Conservation (phyloP, 2,113 vertebrate genomes). For the Pholis gunnellus region DNA sequence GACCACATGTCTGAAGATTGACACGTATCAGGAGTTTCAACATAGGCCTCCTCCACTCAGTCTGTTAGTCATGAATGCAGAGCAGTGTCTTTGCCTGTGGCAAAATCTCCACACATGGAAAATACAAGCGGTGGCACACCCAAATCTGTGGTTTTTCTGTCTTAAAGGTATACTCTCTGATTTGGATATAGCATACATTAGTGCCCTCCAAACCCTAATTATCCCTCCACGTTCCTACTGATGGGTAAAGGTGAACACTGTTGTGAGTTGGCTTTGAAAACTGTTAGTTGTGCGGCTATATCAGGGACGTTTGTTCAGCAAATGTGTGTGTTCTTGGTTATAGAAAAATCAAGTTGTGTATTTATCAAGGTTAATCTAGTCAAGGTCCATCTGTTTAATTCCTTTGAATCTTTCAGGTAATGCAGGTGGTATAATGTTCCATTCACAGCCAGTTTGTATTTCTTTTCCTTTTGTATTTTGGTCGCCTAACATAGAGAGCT, state of each 20-base stretch:
- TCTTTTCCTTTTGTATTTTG: not conserved
- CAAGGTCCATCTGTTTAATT: not conserved
- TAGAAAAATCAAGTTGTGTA: not conserved
- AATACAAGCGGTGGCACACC: constrained; percentile 67
- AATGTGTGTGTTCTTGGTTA: not conserved
- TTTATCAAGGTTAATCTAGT: not conserved
- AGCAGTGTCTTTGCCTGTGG: constrained; percentile 54
- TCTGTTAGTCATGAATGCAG: constrained; percentile 61
- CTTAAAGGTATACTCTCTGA: constrained; percentile 41
- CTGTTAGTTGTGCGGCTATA: not conserved
- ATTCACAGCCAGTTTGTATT: not conserved
- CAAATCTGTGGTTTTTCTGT: constrained; percentile 50
- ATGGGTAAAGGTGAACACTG: not conserved
- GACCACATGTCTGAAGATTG: constrained; percentile 37
- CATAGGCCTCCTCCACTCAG: constrained; percentile 45
- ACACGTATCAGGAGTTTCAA: constrained; percentile 62
- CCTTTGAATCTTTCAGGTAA: not conserved
- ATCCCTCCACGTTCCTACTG: not conserved
- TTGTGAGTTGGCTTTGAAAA: not conserved
- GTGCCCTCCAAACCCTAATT: not conserved
- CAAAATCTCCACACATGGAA: constrained; percentile 40
- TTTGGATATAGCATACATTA: constrained; percentile 3
- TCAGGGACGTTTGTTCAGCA: too few species aligned
- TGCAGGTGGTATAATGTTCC: not conserved
- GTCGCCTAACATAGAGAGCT: not conserved